Percentiles rank a stretch among this genome's conserved stretches.
These are phyloP conservation scores for Dryoscopus gambensis DNA, from an alignment of 2,113 vertebrate species.

Conservation along the genomic window DNA sequence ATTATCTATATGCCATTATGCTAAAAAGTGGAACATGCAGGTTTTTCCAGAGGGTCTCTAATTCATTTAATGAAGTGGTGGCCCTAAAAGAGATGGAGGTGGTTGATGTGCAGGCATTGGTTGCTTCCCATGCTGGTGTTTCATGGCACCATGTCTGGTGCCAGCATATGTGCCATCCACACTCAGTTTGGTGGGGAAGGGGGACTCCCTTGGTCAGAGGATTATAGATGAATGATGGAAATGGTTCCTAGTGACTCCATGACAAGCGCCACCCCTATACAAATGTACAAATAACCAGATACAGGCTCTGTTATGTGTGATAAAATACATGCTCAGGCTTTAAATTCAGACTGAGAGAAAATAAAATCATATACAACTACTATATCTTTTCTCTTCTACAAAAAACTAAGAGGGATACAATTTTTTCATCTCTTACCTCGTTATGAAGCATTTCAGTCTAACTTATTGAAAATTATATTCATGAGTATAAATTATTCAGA, in stretches of 20 bases:
- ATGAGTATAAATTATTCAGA: background rate
- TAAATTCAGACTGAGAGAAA: background rate
- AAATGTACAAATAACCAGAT: background rate
- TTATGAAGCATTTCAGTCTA: background rate
- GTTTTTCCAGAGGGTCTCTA: background rate
- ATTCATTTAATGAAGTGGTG: background rate
- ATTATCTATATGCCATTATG: background rate
- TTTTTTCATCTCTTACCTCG: background rate
- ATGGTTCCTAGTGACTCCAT: background rate
- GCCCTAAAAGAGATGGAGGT: background rate
- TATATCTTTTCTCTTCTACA: background rate
- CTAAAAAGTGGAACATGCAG: background rate
- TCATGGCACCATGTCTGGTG: fast-evolving
- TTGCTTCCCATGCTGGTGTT: too few relatives aligned
- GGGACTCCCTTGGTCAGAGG: background rate
- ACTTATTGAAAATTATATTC: background rate
- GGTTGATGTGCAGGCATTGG: fast-evolving
- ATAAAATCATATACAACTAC: background rate
- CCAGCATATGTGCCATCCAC: fast-evolving
- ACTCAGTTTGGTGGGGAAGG: background rate
- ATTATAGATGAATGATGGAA: background rate
- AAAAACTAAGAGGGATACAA: background rate
- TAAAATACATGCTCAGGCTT: background rate
- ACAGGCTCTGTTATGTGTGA: background rate
- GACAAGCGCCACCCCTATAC: background rate